phyloP scores from a whole-genome alignment of 2,888 invertebrate species.

The Hermaeophaga mercurialis region DNA sequence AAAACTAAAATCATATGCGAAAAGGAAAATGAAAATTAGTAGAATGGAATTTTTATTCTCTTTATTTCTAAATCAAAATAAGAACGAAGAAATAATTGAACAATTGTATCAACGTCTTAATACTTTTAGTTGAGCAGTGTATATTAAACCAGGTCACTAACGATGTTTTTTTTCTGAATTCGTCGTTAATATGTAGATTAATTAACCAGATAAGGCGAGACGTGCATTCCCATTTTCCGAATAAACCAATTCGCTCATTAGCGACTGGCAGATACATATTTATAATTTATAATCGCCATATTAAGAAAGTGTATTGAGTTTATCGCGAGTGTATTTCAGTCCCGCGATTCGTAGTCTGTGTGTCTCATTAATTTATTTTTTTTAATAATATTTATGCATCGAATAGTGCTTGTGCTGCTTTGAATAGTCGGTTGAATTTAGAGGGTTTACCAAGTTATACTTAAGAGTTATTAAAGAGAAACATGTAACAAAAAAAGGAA shows the following conservation, averaged over 20 bases:
- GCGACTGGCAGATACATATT: conserved; percentile 14
- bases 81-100: no score
- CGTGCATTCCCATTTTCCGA: conserved; percentile 4
- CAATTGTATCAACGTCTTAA: no score
- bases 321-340: conserved; percentile 4
- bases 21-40: no score
- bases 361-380: conserved; percentile 18
- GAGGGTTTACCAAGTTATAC: no score
- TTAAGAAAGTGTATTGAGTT: conserved; percentile 18
- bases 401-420: no score
- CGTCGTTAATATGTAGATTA: conserved; percentile 4
- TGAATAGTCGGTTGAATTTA: no score
- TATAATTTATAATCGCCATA: conserved; percentile 25
- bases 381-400: conserved; percentile 13
- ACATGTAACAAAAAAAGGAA: no score
- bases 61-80: no score
- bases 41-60: no score
- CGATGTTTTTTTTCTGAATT: conserved; percentile 1
- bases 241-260: conserved; percentile 9
- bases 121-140: no score
- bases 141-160: conserved; percentile 7
- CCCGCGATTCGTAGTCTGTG: conserved; percentile 1
- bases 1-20: no score
- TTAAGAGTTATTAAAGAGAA: no score
- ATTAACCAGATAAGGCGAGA: conserved; percentile 10